Evolutionary conservation across 2,797 vertebrate species (phyloP).

Genomic region (Syngnathus rostellatus): DNA sequence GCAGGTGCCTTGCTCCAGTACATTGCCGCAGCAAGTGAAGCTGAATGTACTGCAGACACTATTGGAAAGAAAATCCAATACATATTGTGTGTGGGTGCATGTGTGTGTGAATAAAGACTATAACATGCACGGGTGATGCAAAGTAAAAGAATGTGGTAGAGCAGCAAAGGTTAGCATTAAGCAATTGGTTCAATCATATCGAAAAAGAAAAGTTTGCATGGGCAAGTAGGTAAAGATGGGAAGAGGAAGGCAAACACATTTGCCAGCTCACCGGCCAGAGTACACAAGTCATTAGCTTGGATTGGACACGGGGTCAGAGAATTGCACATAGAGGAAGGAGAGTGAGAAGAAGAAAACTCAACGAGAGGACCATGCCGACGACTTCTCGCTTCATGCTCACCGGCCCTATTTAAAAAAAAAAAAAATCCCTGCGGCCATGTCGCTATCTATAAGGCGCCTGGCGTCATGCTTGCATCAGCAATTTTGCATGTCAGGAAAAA

Average conservation of each 20-base stretch:
- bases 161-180: constrained; percentile 11
- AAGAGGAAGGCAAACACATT: constrained; percentile 3
- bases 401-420: constrained; percentile 11
- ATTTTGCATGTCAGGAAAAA: background rate
- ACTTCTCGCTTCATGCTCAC: constrained; percentile 38
- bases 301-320: constrained; percentile 32
- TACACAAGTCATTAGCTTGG: constrained; percentile 33
- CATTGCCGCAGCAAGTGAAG: constrained; percentile 52
- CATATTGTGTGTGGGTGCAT: constrained; percentile 23
- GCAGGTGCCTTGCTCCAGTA: constrained; percentile 59
- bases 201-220: background rate
- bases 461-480: background rate
- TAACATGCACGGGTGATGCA: constrained; percentile 22
- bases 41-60: constrained; percentile 57
- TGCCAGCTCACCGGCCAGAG: constrained; percentile 1
- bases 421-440: constrained; percentile 30
- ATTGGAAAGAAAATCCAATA: constrained; percentile 61
- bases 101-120: constrained; percentile 12
- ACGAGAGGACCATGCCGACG: constrained; percentile 36
- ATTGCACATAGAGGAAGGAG: constrained; percentile 19
- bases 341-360: constrained; percentile 10
- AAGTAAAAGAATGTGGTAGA: constrained; percentile 33
- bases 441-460: constrained; percentile 12
- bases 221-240: constrained; percentile 2
- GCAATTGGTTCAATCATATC: constrained; percentile 6